These are phyloP conservation scores for Lasioglossum morio DNA, from an alignment of 2,888 invertebrate species.

Conservation along the genomic window DNA sequence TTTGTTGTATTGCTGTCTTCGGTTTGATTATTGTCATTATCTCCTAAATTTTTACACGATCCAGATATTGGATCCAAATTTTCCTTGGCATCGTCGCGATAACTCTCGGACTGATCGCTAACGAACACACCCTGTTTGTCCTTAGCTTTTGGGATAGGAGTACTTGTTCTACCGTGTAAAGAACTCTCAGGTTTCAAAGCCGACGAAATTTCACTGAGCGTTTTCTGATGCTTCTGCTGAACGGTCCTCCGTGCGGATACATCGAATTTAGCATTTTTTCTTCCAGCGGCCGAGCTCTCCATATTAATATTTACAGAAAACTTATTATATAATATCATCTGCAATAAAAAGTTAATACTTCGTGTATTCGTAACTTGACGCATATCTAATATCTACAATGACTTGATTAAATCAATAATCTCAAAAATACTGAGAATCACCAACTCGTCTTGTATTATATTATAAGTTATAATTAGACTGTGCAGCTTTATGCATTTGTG, in stretches of 20 bases:
- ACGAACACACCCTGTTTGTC: not conserved
- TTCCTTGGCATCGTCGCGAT: slow-evolving; percentile 75
- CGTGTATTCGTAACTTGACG: not conserved
- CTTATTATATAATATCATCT: slow-evolving; percentile 78
- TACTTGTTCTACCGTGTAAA: not conserved
- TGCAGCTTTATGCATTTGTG: too few species aligned
- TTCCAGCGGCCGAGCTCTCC: slow-evolving; percentile 36
- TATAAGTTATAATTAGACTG: not conserved
- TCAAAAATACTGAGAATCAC: not conserved
- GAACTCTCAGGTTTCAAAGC: slow-evolving; percentile 10
- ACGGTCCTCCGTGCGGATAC: not conserved
- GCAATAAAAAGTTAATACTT: slow-evolving; percentile 12
- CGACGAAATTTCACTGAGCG: slow-evolving; percentile 17
- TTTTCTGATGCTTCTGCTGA: slow-evolving; percentile 18
- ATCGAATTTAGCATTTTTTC: slow-evolving; percentile 8
- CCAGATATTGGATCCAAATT: slow-evolving; percentile 73
- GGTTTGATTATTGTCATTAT: slow-evolving; percentile 23
- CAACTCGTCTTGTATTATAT: not conserved
- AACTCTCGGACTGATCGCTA: slow-evolving; percentile 13
- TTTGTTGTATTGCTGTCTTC: not conserved
- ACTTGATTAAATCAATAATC: not conserved
- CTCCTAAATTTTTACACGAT: slow-evolving; percentile 25
- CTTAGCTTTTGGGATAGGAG: slow-evolving; percentile 31
- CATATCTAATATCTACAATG: not conserved
- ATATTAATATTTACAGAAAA: slow-evolving; percentile 77